Evolutionary conservation across 35 echinoderm and acorn worm species (phyloP), one percentile per base, ranked within the genome.

Genomic region (Strongylocentrotus purpuratus): DNA sequence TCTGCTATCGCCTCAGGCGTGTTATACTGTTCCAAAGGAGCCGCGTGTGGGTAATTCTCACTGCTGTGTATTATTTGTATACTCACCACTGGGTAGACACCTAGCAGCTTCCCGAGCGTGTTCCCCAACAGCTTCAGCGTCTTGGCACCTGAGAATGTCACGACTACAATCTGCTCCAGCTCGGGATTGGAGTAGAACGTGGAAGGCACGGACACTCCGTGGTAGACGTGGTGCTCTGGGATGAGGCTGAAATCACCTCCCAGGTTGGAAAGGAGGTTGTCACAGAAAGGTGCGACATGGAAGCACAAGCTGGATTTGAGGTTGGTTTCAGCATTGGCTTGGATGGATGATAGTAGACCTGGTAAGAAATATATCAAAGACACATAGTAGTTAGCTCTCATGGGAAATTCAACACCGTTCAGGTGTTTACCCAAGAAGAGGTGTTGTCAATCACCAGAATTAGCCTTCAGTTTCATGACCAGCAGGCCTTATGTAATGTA

Each of bases 131-230:
- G 60, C 48, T 96, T 99, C 52, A 99, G 41, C 33, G 97, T 95
- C 47, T 95, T 94, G 6, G 90, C 85, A 8, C 98, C 96, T 28
- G 97, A 95, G 86, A 99, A 96, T 7, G 98, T 97, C 10, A 98
- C 96, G 15, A 97, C 97, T 0, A 97, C 97, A 58, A 98, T 96
- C 95, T 99, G 98, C 86, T 99, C 98, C 85, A 99, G 47, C 86
- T 99, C 98, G 1, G 98, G 94, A 78, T 96, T 99, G n/a, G 98
- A 97, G 88, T 99, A 99, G 94, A 99, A 99, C 13, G 94, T 88
- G 13, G 95, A 87, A 0, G 96, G 95, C 6, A 94, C 92, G 0
- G 65, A 92, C 0, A 95, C 88, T 46, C 98, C 95, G 25, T 94
- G 92, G 55, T 96, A 94, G 2, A 91, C 35, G 20, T 99, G 96